Conservation (phyloP, 64 coral and sea anemone species). For the Montipora efflorescens region DNA sequence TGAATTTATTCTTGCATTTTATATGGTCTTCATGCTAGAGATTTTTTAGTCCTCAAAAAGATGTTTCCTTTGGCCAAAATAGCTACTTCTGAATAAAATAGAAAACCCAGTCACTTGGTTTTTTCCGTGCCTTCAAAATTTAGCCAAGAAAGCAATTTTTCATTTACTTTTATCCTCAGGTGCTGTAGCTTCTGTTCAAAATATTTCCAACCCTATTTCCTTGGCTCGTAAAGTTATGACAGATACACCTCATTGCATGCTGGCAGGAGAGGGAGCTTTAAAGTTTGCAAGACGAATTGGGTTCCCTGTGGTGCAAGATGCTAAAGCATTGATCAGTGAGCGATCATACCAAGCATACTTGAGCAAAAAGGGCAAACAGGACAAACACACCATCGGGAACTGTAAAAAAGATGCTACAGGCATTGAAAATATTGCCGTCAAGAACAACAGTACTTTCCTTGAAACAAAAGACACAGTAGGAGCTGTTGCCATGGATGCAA, state of each 20-base stretch:
- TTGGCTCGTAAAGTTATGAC: constrained; percentile 84
- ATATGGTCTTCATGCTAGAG: no score
- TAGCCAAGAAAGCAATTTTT: neutral
- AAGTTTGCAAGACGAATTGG: constrained; percentile 78
- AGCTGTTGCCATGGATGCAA: constrained; percentile 86
- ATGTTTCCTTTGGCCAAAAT: no score
- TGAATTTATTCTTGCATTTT: no score
- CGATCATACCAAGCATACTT: constrained; percentile 52
- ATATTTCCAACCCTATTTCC: constrained; percentile 75
- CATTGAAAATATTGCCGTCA: neutral
- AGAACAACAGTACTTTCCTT: constrained; percentile 1
- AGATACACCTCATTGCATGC: constrained; percentile 76
- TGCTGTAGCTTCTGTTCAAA: constrained; percentile 69
- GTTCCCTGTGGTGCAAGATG: constrained; percentile 71
- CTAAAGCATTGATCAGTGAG: constrained; percentile 37
- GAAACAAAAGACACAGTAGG: constrained; percentile 87
- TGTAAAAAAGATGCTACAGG: constrained; percentile 2
- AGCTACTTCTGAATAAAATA: no score
- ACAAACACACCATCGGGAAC: neutral
- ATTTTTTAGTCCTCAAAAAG: no score
- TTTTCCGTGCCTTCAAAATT: no score
- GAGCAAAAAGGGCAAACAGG: constrained; percentile 3
- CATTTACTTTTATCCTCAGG: constrained; percentile 17
- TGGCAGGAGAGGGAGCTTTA: constrained; percentile 76
- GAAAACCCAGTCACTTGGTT: no score